Conservation (phyloP, 2,888 invertebrate species). For the Psylliodes chrysocephalus region DNA sequence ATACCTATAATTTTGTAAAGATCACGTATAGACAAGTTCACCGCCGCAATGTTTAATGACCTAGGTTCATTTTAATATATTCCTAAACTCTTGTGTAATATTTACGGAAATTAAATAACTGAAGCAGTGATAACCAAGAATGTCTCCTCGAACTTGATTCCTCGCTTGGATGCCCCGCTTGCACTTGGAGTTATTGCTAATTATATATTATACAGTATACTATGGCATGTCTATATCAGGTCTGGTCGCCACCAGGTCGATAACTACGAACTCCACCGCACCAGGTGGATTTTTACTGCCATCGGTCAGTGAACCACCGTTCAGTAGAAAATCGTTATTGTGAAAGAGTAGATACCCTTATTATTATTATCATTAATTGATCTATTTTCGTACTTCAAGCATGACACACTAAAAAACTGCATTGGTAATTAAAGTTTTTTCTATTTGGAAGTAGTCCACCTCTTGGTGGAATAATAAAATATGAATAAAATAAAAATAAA, state of each 20-base stretch:
- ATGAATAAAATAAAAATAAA: too few species aligned
- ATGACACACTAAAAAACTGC: neutral
- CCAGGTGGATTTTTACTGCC: conserved; percentile 10
- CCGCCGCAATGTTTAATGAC: too few species aligned
- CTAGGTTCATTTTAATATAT: too few species aligned
- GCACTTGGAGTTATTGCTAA: conserved; percentile 51
- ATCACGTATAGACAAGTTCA: too few species aligned
- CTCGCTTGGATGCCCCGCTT: conserved; percentile 54
- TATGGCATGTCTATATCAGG: conserved; percentile 41
- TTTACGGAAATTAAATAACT: conserved; percentile 50
- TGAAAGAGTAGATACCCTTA: neutral
- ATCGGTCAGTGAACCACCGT: conserved; percentile 16
- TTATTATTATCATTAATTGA: neutral
- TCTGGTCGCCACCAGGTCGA: conserved; percentile 16
- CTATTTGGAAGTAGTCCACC: too few species aligned
- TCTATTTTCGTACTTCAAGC: neutral
- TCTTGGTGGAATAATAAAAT: too few species aligned
- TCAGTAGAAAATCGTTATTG: neutral
- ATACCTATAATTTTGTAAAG: too few species aligned
- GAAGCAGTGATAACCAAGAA: conserved; percentile 45
- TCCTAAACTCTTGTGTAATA: conserved; percentile 30
- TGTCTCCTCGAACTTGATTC: conserved; percentile 58
- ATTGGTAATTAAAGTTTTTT: too few species aligned
- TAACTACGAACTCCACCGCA: neutral
- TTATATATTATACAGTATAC: conserved; percentile 50